Percentiles rank a stretch among this genome's conserved stretches.
These are phyloP conservation scores for Napeogenes inachia DNA, from an alignment of 2,888 invertebrate species.

Conservation along the genomic window DNA sequence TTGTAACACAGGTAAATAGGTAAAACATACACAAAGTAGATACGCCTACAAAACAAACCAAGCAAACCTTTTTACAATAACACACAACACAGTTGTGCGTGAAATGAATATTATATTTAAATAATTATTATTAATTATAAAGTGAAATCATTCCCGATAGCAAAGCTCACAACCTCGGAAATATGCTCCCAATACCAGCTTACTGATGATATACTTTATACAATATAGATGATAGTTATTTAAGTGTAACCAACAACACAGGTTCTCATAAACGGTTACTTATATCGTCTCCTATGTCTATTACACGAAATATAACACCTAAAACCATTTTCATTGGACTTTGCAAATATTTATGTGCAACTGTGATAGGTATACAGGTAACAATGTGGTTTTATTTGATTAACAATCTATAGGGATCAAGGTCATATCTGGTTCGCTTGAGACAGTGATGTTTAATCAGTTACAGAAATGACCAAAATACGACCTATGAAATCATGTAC, in stretches of 20 bases:
- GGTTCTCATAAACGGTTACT: conserved; percentile 16
- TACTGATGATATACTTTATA: conserved; percentile 60
- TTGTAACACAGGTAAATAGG: conserved; percentile 66
- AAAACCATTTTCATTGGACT: conserved; percentile 19
- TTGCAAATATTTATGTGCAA: conserved; percentile 31
- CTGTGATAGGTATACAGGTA: conserved; percentile 56
- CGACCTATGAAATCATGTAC: conserved; percentile 19
- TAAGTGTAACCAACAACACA: conserved; percentile 50
- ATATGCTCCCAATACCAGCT: conserved; percentile 78
- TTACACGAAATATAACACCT: conserved; percentile 21
- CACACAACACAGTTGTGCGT: conserved; percentile 73
- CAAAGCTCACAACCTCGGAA: conserved; percentile 76
- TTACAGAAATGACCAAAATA: background rate
- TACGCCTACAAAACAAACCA: conserved; percentile 68
- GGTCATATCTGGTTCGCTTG: conserved; percentile 8
- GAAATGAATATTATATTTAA: conserved; percentile 56
- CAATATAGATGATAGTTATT: conserved; percentile 50
- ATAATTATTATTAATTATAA: conserved; percentile 61
- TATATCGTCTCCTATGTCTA: conserved; percentile 22
- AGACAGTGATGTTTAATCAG: conserved; percentile 3
- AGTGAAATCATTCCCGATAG: conserved; percentile 74
- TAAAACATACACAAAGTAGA: conserved; percentile 64
- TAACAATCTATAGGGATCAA: conserved; percentile 18
- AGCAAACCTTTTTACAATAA: conserved; percentile 70
- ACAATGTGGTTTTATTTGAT: conserved; percentile 33